Evolutionary conservation across 2,888 invertebrate species (phyloP), one percentile per base, ranked within the genome.

Genomic region (Mechanitis messenoides): DNA sequence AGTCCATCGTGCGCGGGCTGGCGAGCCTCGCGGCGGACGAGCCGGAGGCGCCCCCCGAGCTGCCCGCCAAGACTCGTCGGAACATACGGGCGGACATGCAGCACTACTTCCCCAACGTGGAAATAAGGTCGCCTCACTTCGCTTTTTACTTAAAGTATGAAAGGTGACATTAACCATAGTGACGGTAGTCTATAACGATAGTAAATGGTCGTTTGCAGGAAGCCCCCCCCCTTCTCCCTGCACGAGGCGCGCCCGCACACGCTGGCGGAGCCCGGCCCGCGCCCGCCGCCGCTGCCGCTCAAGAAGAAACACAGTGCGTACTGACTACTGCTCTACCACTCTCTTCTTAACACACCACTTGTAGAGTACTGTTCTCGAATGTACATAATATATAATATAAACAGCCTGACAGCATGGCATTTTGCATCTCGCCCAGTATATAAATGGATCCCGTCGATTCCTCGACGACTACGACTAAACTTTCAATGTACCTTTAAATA

Each of bases 281-380:
- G 97, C 53, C 96, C 97, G 67, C 98, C 98, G 66, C 98, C 98
- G 57, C 89, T 98, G 69, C 98, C 98, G 53, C 94, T 95, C 55
- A 98, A 98, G 91, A 97, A 97, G 87, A 95, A 95, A 85, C 96
- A 98, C 92, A 97, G 97, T 97, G 93, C 96, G 97, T 95, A 87
- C 76, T 3, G 7, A 50, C 47, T 9, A 9, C 45, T 28, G 31
- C 35, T 55, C 56, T 54, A 33, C 20, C 20, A 20, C 20, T 20
- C 20, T 20, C 20, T 20, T 1, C 20, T 20, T 20, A 20, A 20
- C 20, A 20, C 20, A 20, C 20, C 20, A 20, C 20, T 20, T 20
- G 20, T 20, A 20, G 20, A 20, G 20, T 20, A 20, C 20, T 20
- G 20, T 20, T 20, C 20, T 20, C 35, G 46, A 20, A 4, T 11